These are phyloP conservation scores for Empidonax alnorum DNA, from an alignment of 2,113 vertebrate genomes.

Conservation along the genomic window DNA sequence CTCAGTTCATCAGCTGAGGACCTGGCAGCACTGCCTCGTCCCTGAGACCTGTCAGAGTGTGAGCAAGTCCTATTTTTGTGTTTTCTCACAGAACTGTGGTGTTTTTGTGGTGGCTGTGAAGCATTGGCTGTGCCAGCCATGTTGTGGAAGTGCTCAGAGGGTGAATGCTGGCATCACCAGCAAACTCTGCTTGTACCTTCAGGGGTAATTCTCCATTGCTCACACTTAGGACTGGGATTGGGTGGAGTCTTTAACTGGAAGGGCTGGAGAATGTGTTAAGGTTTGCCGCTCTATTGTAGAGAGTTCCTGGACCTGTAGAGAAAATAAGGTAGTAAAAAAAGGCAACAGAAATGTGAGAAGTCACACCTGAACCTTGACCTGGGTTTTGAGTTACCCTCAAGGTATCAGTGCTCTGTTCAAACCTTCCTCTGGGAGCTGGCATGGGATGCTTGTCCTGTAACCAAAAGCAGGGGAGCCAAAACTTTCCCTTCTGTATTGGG, in stretches of 20 bases:
- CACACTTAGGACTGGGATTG: background rate
- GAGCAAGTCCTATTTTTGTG: background rate
- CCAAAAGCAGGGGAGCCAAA: accelerated
- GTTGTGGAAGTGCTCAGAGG: background rate
- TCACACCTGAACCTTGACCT: background rate
- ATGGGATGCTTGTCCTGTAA: background rate
- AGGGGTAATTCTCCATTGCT: background rate
- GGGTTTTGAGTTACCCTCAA: background rate
- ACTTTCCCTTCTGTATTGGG: background rate
- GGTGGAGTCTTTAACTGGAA: background rate
- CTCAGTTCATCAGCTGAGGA: accelerated
- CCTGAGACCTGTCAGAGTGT: background rate
- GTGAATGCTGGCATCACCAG: background rate
- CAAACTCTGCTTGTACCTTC: background rate
- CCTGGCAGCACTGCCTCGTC: background rate
- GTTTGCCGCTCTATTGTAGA: background rate
- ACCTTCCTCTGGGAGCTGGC: background rate
- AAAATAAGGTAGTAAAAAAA: background rate
- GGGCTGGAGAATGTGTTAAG: background rate
- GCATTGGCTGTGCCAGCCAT: background rate
- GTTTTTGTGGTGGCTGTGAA: background rate
- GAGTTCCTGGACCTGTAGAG: background rate
- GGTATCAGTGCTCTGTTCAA: background rate
- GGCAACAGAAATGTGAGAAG: background rate
- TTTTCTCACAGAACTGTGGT: background rate